These are phyloP conservation scores for Mystacornis crossleyi DNA, from an alignment of 2,113 vertebrate genomes.

Conservation along the genomic window DNA sequence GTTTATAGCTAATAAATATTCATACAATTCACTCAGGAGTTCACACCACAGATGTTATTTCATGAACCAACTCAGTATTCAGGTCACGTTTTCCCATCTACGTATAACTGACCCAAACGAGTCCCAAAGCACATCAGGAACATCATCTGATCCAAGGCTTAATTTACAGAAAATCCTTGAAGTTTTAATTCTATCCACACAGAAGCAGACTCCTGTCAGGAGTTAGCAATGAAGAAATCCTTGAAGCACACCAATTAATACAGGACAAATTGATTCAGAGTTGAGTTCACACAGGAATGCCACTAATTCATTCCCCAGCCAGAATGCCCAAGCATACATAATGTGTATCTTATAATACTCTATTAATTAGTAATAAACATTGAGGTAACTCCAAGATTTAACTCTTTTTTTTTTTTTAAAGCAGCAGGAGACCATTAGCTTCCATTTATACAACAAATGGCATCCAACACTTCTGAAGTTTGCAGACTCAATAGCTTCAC, in stretches of 20 bases:
- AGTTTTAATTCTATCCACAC: neutral
- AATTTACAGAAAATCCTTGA: neutral
- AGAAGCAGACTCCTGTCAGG: neutral
- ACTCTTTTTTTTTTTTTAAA: neutral
- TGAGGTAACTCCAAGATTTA: neutral
- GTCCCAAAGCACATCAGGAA: neutral
- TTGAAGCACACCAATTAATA: neutral
- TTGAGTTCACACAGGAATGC: neutral
- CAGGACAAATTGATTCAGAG: neutral
- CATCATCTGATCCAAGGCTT: neutral
- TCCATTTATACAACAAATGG: neutral
- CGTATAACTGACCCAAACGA: neutral
- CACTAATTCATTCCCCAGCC: neutral
- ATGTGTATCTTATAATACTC: neutral
- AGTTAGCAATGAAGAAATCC: neutral
- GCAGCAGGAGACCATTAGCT: neutral
- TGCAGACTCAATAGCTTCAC: neutral
- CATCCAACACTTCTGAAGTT: neutral
- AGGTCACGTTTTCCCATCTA: neutral
- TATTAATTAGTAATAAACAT: neutral
- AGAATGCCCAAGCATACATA: neutral
- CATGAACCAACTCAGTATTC: neutral
- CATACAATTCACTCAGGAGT: neutral
- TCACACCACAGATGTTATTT: neutral
- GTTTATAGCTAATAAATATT: neutral